A percentile compares a stretch with the other conserved stretches of the same genome.
Conservation (phyloP, 64 coral and sea anemone species). For the Actinia equina region DNA sequence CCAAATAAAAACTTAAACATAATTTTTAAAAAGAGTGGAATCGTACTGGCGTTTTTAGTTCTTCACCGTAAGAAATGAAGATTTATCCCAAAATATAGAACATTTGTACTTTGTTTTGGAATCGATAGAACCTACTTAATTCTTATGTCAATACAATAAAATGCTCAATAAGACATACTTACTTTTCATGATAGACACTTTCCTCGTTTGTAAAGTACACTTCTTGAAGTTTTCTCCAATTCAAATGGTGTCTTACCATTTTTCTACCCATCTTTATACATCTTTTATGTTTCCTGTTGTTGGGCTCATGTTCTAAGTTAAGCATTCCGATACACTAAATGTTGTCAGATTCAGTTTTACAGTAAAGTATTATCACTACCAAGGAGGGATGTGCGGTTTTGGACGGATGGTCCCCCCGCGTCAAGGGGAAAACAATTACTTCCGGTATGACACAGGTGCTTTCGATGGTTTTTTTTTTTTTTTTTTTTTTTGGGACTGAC, state of each 20-base stretch:
- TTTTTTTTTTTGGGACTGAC: neutral
- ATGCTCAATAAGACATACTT: neutral
- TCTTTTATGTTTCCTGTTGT: neutral
- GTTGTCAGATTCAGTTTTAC: constrained; percentile 9
- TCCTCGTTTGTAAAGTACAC: neutral
- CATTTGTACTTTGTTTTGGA: too few relatives aligned
- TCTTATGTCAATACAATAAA: neutral
- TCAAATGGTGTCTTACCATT: neutral
- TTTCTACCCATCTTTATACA: neutral
- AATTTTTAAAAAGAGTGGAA: too few relatives aligned
- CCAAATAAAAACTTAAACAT: too few relatives aligned
- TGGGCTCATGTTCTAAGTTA: constrained; percentile 19
- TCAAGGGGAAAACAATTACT: neutral
- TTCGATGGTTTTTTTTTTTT: neutral
- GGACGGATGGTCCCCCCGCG: neutral
- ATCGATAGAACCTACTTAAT: too few relatives aligned
- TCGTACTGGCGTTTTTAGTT: too few relatives aligned
- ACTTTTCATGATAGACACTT: neutral
- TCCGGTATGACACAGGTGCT: constrained; percentile 3
- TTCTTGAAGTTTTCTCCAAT: neutral
- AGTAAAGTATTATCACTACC: neutral
- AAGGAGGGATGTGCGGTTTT: constrained; percentile 8
- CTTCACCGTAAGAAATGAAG: too few relatives aligned
- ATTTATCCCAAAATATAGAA: too few relatives aligned
- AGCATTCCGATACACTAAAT: constrained; percentile 3